Evolutionary conservation across 2,797 vertebrate species (phyloP).

Genomic region (Merluccius polli): DNA sequence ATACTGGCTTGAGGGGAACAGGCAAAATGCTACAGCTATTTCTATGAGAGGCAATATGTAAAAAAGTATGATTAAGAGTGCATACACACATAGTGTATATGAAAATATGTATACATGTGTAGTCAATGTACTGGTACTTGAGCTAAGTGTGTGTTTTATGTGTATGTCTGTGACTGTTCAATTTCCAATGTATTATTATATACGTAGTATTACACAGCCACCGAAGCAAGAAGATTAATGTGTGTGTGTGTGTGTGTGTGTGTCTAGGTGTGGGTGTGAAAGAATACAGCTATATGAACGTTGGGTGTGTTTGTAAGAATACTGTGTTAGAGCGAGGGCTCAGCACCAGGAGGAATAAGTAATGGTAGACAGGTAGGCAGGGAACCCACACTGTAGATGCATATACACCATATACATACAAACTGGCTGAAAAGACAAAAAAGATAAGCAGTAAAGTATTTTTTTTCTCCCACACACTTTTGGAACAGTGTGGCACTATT

Average conservation of each 20-base stretch:
- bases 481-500: conserved; percentile 43
- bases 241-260: conserved; percentile 22
- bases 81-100: conserved; percentile 59
- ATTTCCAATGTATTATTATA: conserved; percentile 45
- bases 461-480: conserved; percentile 33
- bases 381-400: conserved; percentile 44
- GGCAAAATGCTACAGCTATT: conserved; percentile 74
- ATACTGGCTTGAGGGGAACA: conserved; percentile 69
- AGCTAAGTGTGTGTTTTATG: conserved; percentile 6
- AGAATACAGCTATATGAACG: conserved; percentile 39
- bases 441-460: conserved; percentile 39
- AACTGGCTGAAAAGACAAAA: conserved; percentile 53
- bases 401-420: conserved; percentile 62
- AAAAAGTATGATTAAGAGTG: conserved; percentile 47
- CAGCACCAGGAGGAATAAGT: conserved; percentile 35
- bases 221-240: conserved; percentile 42
- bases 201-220: conserved; percentile 57
- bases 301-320: conserved; percentile 27
- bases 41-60: conserved; percentile 62
- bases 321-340: conserved; percentile 23
- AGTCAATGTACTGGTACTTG: conserved; percentile 15
- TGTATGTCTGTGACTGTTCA: conserved; percentile 21
- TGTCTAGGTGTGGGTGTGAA: conserved; percentile 26
- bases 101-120: conserved; percentile 32
- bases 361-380: conserved; percentile 26